Conservation (phyloP, 2,888 invertebrate species). For the Gymnocheta viridis region DNA sequence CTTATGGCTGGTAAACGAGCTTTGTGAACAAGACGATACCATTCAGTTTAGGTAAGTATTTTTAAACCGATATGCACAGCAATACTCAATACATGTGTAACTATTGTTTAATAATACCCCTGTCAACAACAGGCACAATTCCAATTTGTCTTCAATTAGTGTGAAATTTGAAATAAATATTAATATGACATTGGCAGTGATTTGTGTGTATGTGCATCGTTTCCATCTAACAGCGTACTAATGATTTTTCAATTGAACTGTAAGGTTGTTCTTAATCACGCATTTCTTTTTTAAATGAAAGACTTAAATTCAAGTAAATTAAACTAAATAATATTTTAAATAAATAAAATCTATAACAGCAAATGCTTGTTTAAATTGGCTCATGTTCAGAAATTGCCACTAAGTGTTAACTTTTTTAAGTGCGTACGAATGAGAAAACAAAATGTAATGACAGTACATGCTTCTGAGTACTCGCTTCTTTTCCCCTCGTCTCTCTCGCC, state of each 20-base stretch:
- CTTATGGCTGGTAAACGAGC: slow-evolving; percentile 76
- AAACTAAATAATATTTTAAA: too few relatives aligned
- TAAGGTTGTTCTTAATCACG: not conserved
- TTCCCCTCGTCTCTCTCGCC: too few relatives aligned
- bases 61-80: not conserved
- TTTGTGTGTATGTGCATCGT: not conserved
- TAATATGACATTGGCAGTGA: not conserved
- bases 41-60: slow-evolving; percentile 76
- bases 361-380: too few relatives aligned
- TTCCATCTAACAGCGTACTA: not conserved
- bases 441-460: too few relatives aligned
- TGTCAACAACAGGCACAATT: slow-evolving; percentile 7
- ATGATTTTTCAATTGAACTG: not conserved
- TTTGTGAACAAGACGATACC: slow-evolving; percentile 74
- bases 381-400: too few relatives aligned
- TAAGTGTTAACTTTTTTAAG: too few relatives aligned
- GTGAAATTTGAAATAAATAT: slow-evolving; percentile 23
- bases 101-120: too few relatives aligned
- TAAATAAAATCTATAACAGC: too few relatives aligned
- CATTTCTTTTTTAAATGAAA: not conserved
- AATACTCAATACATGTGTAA: not conserved
- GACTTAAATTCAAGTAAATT: too few relatives aligned
- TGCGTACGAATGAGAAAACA: too few relatives aligned
- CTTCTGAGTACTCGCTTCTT: too few relatives aligned
- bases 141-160: slow-evolving; percentile 28